Evolutionary conservation across 2,113 vertebrate species (phyloP), one percentile per base, ranked within the genome.

Genomic region (Macrotis lagotis): DNA sequence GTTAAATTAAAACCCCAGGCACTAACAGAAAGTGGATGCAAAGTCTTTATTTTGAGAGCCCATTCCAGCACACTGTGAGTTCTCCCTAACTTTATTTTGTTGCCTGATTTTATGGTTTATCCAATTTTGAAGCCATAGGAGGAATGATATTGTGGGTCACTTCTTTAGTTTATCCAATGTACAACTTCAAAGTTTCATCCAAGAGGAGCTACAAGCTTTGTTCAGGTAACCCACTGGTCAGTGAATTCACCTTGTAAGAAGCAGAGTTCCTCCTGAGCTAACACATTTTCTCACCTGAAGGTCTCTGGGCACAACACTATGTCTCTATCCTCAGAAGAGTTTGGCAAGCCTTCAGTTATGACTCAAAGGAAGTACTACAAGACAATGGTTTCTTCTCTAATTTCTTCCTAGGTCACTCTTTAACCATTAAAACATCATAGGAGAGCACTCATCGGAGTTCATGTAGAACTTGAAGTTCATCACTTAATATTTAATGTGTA

Each of bases 1-100:
- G 98, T 98, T 98, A 98, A 98, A 99, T 98, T 98, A 98, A 99
- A 99, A 98, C 98, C 98, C 97, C 98, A 98, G 98, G 98, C 98
- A 97, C 92, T 97, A 97, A 0, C 12, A 98, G 94, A 92, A 94
- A 97, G 95, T 94, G 98, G 95, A 96, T 95, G 97, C 74, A 97
- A 95, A 97, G 93, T 94, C 97, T 97, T 98, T 95, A 98, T 96
- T 97, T 96, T 97, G 93, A 96, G 96, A 97, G 96, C 94, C 88
- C 95, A 97, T 90, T 98, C 97, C 94, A 90, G 49, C 88, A 96
- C 92, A 96, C 95, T 94, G 94, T 94, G 93, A 97, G 97, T 95
- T 93, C 91, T 93, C 92, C 94, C 92, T 96, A 9, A 49, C 93
- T 93, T 96, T 92, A 95, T 93, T 97, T 91, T 97, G 98, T 97